These are phyloP conservation scores for Rhimphoctona megacephalus DNA, from an alignment of 2,888 invertebrate genomes.

Conservation along the genomic window DNA sequence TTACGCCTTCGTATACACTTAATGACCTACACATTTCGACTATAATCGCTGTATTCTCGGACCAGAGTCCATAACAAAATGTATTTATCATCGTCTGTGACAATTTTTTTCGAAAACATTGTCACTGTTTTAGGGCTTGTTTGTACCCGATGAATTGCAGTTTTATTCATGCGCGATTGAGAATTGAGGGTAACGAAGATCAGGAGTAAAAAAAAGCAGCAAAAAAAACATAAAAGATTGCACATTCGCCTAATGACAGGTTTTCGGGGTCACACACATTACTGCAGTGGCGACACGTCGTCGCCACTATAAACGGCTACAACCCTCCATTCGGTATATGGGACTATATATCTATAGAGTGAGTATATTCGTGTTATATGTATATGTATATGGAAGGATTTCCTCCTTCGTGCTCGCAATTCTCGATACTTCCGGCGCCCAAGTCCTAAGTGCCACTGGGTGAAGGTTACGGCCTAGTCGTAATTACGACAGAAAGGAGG, in stretches of 20 bases:
- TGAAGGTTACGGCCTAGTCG: slow-evolving; percentile 73
- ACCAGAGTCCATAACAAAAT: not conserved
- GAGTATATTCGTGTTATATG: not conserved
- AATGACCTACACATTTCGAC: not conserved
- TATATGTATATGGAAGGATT: slow-evolving; percentile 18
- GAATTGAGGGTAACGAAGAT: not conserved
- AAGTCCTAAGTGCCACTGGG: slow-evolving; percentile 69
- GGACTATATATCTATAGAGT: not conserved
- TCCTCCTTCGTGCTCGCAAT: slow-evolving; percentile 62
- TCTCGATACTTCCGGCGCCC: slow-evolving; percentile 66
- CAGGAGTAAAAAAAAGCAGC: too few relatives aligned
- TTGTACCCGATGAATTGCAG: not conserved
- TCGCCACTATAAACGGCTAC: slow-evolving; percentile 19
- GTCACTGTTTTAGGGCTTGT: not conserved
- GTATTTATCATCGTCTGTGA: not conserved
- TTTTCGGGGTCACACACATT: slow-evolving; percentile 28
- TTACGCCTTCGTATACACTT: not conserved
- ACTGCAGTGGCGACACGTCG: slow-evolving; percentile 37
- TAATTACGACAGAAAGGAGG: slow-evolving; percentile 67
- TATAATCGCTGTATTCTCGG: too few relatives aligned
- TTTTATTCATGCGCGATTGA: not conserved
- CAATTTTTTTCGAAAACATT: not conserved
- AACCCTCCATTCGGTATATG: not conserved
- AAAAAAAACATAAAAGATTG: slow-evolving; percentile 1
- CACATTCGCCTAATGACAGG: slow-evolving; percentile 7